phyloP scores from a whole-genome alignment of 2,888 invertebrate genomes.

The Polydrusus cervinus region DNA sequence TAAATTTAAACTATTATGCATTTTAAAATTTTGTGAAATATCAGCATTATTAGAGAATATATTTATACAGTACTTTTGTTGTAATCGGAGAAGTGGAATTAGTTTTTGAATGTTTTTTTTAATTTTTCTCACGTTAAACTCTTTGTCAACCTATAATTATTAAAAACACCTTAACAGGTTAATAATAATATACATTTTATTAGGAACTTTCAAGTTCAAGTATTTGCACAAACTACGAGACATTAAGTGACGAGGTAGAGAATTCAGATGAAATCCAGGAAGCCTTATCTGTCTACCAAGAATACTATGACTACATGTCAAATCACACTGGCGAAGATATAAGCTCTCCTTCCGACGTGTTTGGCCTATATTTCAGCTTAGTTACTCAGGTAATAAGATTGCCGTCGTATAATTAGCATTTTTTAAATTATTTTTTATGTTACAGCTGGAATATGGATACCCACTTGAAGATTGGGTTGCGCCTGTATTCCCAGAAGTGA shows the following conservation, averaged over 20 bases:
- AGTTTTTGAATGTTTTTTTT: no score
- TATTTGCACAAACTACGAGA: conserved; percentile 23
- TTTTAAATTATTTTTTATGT: not conserved
- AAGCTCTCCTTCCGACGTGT: conserved; percentile 14
- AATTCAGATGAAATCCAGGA: conserved; percentile 35
- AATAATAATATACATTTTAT: not conserved
- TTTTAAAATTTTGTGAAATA: no score
- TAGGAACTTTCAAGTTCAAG: conserved; percentile 28
- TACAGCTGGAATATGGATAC: conserved; percentile 44
- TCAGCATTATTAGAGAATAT: no score
- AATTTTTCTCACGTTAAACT: no score
- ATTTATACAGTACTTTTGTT: no score
- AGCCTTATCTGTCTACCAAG: conserved; percentile 27
- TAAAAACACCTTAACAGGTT: no score
- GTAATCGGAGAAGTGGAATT: no score
- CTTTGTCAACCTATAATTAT: no score
- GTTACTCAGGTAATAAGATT: conserved; percentile 26
- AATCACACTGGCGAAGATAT: conserved; percentile 38
- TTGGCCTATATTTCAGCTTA: conserved; percentile 24
- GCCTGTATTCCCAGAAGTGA: conserved; percentile 45
- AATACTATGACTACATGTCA: conserved; percentile 32
- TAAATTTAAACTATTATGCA: no score
- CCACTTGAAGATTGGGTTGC: conserved; percentile 41
- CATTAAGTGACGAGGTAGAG: not conserved
- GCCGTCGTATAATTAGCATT: no score